Percentiles rank a stretch among this genome's conserved stretches.
These are phyloP conservation scores for Chaetorhynchus papuensis DNA, from an alignment of 2,113 vertebrate species.

Conservation along the genomic window DNA sequence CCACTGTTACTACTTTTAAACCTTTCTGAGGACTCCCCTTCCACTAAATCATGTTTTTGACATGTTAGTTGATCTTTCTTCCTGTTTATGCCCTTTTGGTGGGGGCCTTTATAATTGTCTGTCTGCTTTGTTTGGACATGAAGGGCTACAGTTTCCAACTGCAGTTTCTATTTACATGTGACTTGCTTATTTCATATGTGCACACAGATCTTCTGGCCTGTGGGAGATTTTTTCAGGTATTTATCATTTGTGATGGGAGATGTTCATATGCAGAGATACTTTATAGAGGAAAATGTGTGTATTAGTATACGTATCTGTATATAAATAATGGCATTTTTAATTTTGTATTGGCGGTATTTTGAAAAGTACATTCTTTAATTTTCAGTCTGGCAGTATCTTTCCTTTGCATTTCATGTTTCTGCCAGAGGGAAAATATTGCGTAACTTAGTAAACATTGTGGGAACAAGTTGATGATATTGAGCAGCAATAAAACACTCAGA, in stretches of 20 bases:
- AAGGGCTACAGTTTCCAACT: conserved; percentile 2
- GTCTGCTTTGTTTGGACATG: neutral
- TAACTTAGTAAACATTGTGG: neutral
- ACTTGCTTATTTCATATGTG: neutral
- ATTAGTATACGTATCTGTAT: neutral
- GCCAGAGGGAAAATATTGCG: neutral
- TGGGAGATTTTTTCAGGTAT: neutral
- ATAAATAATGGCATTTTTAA: neutral
- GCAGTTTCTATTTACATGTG: neutral
- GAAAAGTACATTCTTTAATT: neutral
- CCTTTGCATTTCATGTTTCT: neutral
- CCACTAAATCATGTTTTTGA: neutral
- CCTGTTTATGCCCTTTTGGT: neutral
- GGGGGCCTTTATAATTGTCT: neutral
- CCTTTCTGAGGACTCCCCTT: neutral
- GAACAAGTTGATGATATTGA: neutral
- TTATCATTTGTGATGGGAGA: neutral
- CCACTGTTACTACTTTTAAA: neutral
- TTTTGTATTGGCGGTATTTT: neutral
- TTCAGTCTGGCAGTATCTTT: neutral
- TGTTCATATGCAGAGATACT: neutral
- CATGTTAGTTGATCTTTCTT: neutral
- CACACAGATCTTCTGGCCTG: neutral
- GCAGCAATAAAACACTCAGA: neutral
- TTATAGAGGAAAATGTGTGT: neutral